phyloP scores from a whole-genome alignment of 2,888 invertebrate genomes.

The Cremastinae sp. region DNA sequence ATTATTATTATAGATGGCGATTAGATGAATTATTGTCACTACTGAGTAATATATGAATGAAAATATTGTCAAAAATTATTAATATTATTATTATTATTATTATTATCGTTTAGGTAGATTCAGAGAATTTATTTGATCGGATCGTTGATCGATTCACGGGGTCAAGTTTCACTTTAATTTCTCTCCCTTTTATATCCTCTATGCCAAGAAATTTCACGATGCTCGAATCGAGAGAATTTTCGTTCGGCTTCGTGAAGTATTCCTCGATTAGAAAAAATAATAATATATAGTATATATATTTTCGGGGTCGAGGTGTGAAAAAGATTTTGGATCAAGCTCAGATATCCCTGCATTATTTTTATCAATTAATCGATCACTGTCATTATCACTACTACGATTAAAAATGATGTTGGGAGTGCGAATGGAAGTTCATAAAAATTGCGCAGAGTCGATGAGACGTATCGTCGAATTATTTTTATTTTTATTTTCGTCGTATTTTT shows the following conservation, averaged over 20 bases:
- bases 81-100: no score
- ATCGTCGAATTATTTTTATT: conserved; percentile 9
- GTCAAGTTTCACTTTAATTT: conserved; percentile 11
- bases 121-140: conserved; percentile 52
- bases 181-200: not conserved
- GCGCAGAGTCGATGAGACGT: no score
- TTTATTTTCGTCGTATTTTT: conserved; percentile 17
- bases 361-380: conserved; percentile 41
- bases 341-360: conserved; percentile 16
- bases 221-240: not conserved
- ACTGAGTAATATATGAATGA: conserved; percentile 53
- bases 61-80: conserved; percentile 53
- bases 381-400: conserved; percentile 39
- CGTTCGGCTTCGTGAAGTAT: conserved; percentile 6
- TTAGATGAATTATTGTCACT: conserved; percentile 45
- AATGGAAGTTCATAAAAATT: no score
- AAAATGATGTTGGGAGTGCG: conserved; percentile 41
- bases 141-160: conserved; percentile 52
- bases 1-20: conserved; percentile 39
- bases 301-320: conserved; percentile 18
- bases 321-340: not conserved
- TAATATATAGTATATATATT: no score
- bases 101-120: conserved; percentile 51
- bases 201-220: not conserved
- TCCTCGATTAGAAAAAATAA: conserved; percentile 20